phyloP scores from a whole-genome alignment of 2,797 vertebrate genomes.

The Rhyacichthys aspro region DNA sequence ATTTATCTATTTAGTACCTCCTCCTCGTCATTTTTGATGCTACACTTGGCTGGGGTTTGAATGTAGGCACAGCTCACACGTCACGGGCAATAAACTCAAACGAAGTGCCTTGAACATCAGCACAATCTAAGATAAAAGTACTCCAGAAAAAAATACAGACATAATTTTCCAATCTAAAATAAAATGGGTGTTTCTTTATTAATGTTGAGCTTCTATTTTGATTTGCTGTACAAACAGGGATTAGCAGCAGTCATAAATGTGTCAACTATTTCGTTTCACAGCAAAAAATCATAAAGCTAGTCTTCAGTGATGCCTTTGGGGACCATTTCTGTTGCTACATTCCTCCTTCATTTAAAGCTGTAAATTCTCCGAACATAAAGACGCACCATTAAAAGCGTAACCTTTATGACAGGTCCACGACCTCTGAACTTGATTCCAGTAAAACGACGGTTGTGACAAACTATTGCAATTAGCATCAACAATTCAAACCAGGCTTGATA shows the following conservation, averaged over 20 bases:
- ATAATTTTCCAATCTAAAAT: slow-evolving; percentile 58
- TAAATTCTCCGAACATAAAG: too few relatives aligned
- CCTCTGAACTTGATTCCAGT: slow-evolving; percentile 33
- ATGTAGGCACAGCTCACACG: slow-evolving; percentile 16
- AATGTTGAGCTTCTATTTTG: too few relatives aligned
- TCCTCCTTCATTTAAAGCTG: slow-evolving; percentile 27
- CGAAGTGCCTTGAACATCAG: slow-evolving; percentile 7
- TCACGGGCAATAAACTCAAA: slow-evolving; percentile 27
- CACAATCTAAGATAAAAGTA: slow-evolving; percentile 39
- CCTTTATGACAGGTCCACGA: slow-evolving; percentile 33
- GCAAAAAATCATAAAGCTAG: slow-evolving; percentile 1
- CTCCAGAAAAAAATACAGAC: slow-evolving; percentile 71
- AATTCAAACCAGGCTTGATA: neutral
- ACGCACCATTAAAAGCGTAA: slow-evolving; percentile 51
- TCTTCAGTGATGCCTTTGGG: slow-evolving; percentile 19
- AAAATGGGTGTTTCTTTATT: too few relatives aligned
- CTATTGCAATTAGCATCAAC: slow-evolving; percentile 23
- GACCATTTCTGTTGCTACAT: slow-evolving; percentile 24
- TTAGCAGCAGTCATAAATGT: slow-evolving; percentile 41
- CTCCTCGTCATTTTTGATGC: slow-evolving; percentile 46
- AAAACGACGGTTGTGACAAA: slow-evolving; percentile 45
- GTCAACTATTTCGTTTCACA: slow-evolving; percentile 48
- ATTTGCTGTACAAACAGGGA: slow-evolving; percentile 17
- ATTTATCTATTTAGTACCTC: slow-evolving; percentile 45
- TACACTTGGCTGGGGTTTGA: slow-evolving; percentile 1